These are phyloP conservation scores for Cyrtorhinus lividipennis DNA, from an alignment of 1,140 invertebrate genomes.

Conservation along the genomic window DNA sequence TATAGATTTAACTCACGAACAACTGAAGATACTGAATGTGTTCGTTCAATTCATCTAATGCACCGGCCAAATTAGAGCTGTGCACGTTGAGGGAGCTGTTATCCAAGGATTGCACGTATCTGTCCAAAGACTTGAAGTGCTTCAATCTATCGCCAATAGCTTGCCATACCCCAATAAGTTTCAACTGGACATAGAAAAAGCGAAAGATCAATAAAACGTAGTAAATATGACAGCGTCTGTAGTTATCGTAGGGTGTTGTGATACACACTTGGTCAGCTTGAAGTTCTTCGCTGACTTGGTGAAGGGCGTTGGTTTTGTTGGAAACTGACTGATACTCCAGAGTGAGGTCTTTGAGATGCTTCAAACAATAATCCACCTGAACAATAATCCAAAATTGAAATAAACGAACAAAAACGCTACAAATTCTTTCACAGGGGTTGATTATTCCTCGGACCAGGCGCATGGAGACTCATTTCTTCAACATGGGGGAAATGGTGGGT, in stretches of 20 bases:
- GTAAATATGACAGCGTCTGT: too few relatives aligned
- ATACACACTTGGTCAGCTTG: constrained; percentile 58
- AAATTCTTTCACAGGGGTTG: too few relatives aligned
- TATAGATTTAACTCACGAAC: constrained; percentile 18
- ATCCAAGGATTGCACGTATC: constrained; percentile 60
- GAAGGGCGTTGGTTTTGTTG: constrained; percentile 76
- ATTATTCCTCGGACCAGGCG: too few relatives aligned
- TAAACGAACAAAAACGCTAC: too few relatives aligned
- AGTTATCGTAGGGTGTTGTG: too few relatives aligned
- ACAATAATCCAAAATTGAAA: constrained; percentile 21
- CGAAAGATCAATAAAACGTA: neutral
- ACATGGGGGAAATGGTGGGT: too few relatives aligned
- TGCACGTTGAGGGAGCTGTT: constrained; percentile 64
- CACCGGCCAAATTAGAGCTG: constrained; percentile 64
- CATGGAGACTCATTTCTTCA: too few relatives aligned
- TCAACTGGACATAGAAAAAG: constrained; percentile 36
- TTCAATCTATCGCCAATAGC: constrained; percentile 64
- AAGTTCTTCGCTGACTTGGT: constrained; percentile 76
- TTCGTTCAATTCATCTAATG: constrained; percentile 71
- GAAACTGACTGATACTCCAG: constrained; percentile 72
- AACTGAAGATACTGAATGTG: constrained; percentile 69
- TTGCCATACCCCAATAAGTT: constrained; percentile 59
- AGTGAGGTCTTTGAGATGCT: constrained; percentile 52
- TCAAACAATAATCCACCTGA: constrained; percentile 54
- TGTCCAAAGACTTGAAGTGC: constrained; percentile 74